A percentile compares a stretch with the other conserved stretches of the same genome.
Conservation (phyloP, 1,140 invertebrate species). For the Elymnias hypermnestra region DNA sequence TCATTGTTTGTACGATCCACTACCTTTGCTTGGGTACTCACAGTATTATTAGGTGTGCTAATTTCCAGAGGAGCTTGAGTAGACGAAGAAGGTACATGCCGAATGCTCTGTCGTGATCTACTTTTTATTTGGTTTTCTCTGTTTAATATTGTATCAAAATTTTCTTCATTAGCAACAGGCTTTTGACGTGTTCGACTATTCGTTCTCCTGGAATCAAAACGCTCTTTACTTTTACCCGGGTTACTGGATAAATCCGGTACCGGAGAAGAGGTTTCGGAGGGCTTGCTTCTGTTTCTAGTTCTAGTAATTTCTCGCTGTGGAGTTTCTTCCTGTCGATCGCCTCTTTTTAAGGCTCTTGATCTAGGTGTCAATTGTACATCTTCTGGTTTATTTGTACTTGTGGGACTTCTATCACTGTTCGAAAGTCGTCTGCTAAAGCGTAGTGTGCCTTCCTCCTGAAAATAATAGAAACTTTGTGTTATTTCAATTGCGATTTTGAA, state of each 20-base stretch:
- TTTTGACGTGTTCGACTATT: constrained; percentile 44
- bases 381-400: constrained; percentile 32
- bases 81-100: constrained; percentile 22
- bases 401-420: constrained; percentile 27
- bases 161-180: constrained; percentile 31
- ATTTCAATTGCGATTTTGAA: neutral
- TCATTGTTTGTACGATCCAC: constrained; percentile 33
- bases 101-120: constrained; percentile 32
- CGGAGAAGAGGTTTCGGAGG: constrained; percentile 20
- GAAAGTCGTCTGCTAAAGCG: constrained; percentile 45
- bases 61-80: constrained; percentile 12
- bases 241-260: constrained; percentile 23
- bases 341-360: constrained; percentile 39
- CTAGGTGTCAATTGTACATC: constrained; percentile 38
- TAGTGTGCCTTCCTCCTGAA: constrained; percentile 49
- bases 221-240: constrained; percentile 37
- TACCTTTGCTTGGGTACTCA: constrained; percentile 9
- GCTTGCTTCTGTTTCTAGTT: constrained; percentile 43
- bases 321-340: constrained; percentile 34
- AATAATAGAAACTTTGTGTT: constrained; percentile 11
- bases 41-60: constrained; percentile 9
- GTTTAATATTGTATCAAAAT: constrained; percentile 28
- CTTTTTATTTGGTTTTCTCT: constrained; percentile 34
- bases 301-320: constrained; percentile 30
- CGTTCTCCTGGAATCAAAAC: constrained; percentile 56